Evolutionary conservation across 2,113 vertebrate species (phyloP).

Genomic region (Cyprinus carpio): DNA sequence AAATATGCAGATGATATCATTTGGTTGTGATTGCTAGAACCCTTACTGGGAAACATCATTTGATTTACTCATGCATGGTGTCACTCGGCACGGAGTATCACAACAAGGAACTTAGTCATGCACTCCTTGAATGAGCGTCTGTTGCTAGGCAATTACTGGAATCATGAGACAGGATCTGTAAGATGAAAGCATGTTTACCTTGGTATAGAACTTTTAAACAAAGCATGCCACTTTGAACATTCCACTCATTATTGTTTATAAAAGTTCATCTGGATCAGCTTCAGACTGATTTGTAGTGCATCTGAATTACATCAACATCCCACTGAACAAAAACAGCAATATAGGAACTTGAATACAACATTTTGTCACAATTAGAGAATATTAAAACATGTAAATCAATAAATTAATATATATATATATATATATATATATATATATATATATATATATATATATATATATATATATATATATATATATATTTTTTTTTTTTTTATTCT

Average conservation of each 20-base stretch:
- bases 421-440: no score
- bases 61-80: conserved; percentile 73
- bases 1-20: conserved; percentile 75
- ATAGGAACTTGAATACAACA: background rate
- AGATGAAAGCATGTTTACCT: background rate
- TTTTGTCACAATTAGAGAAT: background rate
- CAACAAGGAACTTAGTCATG: conserved; percentile 69
- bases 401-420: background rate
- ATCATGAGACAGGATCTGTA: conserved; percentile 6
- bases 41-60: conserved; percentile 70
- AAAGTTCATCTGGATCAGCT: conserved; percentile 13
- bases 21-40: conserved; percentile 69
- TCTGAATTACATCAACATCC: background rate
- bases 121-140: conserved; percentile 62
- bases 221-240: background rate
- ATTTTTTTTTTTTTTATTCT: no score
- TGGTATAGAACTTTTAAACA: conserved; percentile 14
- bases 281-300: background rate
- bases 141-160: conserved; percentile 64
- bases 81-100: conserved; percentile 66
- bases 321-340: background rate
- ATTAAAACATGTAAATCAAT: background rate
- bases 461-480: no score
- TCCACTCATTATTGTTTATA: no score
- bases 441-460: no score